Conservation (phyloP, 2,113 vertebrate genomes). For the Chlorocebus sabaeus region DNA sequence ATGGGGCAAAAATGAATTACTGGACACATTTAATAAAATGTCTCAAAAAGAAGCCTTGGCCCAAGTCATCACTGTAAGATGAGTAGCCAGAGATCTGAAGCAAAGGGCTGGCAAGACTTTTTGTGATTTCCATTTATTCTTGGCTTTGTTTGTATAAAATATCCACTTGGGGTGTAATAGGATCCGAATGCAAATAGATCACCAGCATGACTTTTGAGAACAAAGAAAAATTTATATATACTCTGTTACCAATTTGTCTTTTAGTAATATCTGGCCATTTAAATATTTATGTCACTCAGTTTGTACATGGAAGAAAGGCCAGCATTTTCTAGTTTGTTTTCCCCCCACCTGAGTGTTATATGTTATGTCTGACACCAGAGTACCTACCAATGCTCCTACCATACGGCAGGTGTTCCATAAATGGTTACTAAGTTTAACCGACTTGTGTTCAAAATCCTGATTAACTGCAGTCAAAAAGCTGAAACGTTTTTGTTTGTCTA, state of each 20-base stretch:
- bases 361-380: background rate
- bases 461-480: background rate
- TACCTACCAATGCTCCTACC: background rate
- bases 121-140: constrained; percentile 40
- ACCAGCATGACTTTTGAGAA: constrained; percentile 58
- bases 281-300: background rate
- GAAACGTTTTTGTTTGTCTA: background rate
- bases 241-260: background rate
- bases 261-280: background rate
- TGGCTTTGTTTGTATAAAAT: constrained; percentile 54
- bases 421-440: background rate
- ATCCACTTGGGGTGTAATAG: constrained; percentile 28
- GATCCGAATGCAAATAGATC: constrained; percentile 59
- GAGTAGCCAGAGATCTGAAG: background rate
- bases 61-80: background rate
- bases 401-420: background rate
- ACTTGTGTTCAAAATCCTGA: background rate
- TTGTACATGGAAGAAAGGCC: background rate
- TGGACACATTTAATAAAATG: background rate
- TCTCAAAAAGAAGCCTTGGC: background rate
- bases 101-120: background rate
- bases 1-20: background rate
- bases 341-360: background rate
- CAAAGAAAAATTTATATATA: constrained; percentile 13
- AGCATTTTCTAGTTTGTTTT: background rate